phyloP scores from a whole-genome alignment of 2,797 vertebrate species.

The Thalassophryne amazonica region DNA sequence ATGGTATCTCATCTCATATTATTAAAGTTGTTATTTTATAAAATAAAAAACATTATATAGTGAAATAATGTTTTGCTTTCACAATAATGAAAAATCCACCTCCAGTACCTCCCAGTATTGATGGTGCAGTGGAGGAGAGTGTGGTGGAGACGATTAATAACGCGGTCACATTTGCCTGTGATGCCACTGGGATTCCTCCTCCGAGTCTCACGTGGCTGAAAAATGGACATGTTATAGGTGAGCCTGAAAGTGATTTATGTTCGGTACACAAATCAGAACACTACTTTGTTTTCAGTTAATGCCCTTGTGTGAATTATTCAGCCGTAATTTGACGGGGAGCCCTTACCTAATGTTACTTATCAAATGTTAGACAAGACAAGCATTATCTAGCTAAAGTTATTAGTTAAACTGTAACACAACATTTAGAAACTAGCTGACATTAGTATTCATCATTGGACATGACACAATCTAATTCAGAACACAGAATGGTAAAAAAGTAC shows the following conservation, averaged over 20 bases:
- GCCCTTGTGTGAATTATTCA: neutral
- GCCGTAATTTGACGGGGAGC: neutral
- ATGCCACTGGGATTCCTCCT: slow-evolving; percentile 90
- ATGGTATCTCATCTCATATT: slow-evolving; percentile 76
- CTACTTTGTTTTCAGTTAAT: neutral
- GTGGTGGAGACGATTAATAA: slow-evolving; percentile 86
- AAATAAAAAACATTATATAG: neutral
- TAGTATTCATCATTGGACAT: too few species aligned
- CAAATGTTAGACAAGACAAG: too few species aligned
- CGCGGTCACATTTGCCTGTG: slow-evolving; percentile 88
- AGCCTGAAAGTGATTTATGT: neutral
- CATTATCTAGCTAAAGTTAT: too few species aligned
- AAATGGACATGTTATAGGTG: slow-evolving; percentile 86
- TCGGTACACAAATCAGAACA: neutral
- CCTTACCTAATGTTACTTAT: too few species aligned
- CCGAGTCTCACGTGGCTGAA: slow-evolving; percentile 89
- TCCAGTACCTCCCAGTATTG: slow-evolving; percentile 89
- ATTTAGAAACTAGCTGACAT: too few species aligned
- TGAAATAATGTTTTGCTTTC: neutral
- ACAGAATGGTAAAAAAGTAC: too few species aligned
- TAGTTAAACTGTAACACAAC: too few species aligned
- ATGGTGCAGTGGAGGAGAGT: slow-evolving; percentile 81
- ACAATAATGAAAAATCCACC: neutral
- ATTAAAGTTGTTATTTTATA: neutral
- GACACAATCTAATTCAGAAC: too few species aligned